Conservation (phyloP, 1,140 invertebrate species). For the Neodiprion virginianus region DNA sequence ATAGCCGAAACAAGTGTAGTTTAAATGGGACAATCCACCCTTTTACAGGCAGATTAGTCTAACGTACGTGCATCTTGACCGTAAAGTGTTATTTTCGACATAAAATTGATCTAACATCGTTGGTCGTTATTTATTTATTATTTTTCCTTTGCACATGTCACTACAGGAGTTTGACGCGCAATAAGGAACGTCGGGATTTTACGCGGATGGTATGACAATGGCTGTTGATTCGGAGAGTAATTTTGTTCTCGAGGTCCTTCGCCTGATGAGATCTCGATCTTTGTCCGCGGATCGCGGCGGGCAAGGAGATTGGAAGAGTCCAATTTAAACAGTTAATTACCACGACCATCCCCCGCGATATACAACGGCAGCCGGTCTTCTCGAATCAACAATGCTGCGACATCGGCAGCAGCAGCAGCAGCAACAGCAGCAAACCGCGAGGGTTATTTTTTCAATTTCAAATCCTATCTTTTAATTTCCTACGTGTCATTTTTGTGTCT, state of each 20-base stretch:
- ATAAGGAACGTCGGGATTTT: too few species aligned
- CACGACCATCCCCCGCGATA: not conserved
- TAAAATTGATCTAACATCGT: too few species aligned
- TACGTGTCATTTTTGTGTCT: conserved; percentile 7
- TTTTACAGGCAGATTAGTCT: too few species aligned
- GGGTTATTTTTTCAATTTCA: not conserved
- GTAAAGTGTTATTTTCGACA: too few species aligned
- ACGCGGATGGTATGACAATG: not conserved
- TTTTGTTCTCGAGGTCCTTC: not conserved
- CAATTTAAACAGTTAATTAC: conserved; percentile 6
- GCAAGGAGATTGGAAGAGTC: not conserved
- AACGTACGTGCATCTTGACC: too few species aligned
- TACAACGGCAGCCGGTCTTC: not conserved
- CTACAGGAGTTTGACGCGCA: too few species aligned
- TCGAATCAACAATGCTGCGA: not conserved
- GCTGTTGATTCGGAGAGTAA: not conserved
- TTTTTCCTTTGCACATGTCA: too few species aligned
- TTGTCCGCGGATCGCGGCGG: not conserved
- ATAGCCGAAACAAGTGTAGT: too few species aligned
- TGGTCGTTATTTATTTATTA: too few species aligned
- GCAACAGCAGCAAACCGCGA: not conserved
- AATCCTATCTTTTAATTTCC: conserved; percentile 7
- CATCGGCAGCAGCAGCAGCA: not conserved
- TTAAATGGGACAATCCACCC: too few species aligned
- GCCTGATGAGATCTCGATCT: not conserved